phyloP scores from a whole-genome alignment of 2,888 invertebrate species.

The Axea sp. region DNA sequence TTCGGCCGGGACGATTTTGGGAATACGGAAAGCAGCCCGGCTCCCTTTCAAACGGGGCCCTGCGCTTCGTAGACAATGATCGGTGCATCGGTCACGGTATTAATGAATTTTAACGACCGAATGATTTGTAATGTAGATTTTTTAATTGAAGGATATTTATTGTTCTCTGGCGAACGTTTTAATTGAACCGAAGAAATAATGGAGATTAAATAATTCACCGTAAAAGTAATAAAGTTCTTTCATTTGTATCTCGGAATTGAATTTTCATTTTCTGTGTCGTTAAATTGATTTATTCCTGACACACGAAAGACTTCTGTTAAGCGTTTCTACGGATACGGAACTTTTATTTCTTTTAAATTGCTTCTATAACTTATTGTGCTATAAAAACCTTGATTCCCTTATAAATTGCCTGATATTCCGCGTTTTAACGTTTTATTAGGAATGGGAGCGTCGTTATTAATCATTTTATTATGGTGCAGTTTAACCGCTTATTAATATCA shows the following conservation, averaged over 20 bases:
- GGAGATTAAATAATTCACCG: conserved; percentile 7
- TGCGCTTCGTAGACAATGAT: no score
- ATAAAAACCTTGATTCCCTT: conserved; percentile 43
- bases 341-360: conserved; percentile 49
- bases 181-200: conserved; percentile 8
- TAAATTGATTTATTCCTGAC: conserved; percentile 38
- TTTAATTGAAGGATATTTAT: no score
- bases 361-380: conserved; percentile 41
- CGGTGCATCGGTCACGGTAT: no score
- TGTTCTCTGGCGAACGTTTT: conserved; percentile 7
- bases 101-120: no score
- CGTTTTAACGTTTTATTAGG: conserved; percentile 42
- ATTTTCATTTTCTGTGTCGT: conserved; percentile 40
- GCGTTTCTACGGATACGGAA: conserved; percentile 17
- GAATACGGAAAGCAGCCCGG: no score
- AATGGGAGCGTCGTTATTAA: conserved; percentile 46
- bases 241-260: conserved; percentile 6
- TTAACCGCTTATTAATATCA: conserved; percentile 27
- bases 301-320: conserved; percentile 45
- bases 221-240: conserved; percentile 16
- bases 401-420: conserved; percentile 45
- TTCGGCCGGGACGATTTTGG: no score
- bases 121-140: no score
- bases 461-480: conserved; percentile 38
- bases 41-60: no score